phyloP scores from a whole-genome alignment of 53 echinoderm and acorn worm genomes.

The Stichopus horrens region DNA sequence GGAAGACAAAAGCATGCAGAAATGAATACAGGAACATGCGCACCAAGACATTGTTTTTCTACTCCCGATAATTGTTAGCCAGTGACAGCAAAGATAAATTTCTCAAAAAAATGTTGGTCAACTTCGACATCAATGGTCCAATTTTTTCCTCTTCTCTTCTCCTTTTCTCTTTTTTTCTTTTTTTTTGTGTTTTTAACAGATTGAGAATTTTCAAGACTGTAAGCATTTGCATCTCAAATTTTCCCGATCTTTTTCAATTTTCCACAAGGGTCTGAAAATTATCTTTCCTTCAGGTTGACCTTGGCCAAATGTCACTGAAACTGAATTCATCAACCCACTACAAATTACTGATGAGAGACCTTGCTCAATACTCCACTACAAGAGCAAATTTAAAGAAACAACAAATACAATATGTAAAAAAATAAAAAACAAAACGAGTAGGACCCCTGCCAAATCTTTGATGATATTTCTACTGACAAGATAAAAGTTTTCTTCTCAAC shows the following conservation, averaged over 20 bases:
- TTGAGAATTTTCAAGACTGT: neutral
- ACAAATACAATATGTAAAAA: too few species aligned
- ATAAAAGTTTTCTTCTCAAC: too few species aligned
- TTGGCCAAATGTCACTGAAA: too few species aligned
- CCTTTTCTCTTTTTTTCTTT: neutral
- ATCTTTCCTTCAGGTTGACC: neutral
- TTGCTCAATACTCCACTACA: too few species aligned
- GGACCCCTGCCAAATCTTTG: too few species aligned
- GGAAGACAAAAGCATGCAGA: neutral
- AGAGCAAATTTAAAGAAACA: too few species aligned
- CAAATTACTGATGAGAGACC: too few species aligned
- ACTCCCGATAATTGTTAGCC: constrained; percentile 23
- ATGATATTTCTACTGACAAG: too few species aligned
- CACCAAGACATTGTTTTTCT: neutral
- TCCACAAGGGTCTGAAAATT: constrained; percentile 17
- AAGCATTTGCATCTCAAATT: too few species aligned
- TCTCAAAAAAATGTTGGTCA: neutral
- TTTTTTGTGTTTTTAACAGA: too few species aligned
- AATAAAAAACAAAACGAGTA: too few species aligned
- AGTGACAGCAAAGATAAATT: constrained; percentile 20
- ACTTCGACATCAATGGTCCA: constrained; percentile 24
- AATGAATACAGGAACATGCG: neutral
- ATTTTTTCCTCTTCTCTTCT: neutral
- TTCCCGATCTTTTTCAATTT: neutral
- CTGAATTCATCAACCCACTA: too few species aligned